phyloP scores from a whole-genome alignment of 2,888 invertebrate genomes.

The Phytoseiulus persimilis region DNA sequence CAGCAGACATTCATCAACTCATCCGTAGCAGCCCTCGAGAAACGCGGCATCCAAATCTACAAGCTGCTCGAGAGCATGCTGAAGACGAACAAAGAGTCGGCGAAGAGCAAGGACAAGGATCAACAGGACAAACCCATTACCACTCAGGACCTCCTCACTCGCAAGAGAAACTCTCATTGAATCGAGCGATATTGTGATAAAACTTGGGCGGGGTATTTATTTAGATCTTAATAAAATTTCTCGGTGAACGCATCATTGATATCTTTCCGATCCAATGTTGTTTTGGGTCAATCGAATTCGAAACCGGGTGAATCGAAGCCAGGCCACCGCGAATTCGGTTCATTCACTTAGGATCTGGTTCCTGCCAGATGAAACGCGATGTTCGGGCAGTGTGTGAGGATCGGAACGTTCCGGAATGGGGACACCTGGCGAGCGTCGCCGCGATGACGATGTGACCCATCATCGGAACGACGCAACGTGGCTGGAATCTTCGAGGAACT shows the following conservation, averaged over 20 bases:
- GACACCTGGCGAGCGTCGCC: background rate
- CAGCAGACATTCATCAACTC: constrained; percentile 36
- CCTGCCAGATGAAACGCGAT: too few species aligned
- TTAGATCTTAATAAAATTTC: background rate
- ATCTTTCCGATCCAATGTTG: too few species aligned
- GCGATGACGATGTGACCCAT: background rate
- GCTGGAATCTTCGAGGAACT: background rate
- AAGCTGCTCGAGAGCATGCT: constrained; percentile 35
- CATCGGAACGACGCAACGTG: background rate
- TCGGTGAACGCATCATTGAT: too few species aligned
- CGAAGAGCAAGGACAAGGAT: constrained; percentile 14
- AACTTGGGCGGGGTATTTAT: background rate
- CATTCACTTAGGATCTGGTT: background rate
- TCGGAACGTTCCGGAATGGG: background rate
- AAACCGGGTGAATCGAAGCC: too few species aligned
- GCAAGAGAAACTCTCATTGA: constrained; percentile 11
- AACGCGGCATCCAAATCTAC: constrained; percentile 26
- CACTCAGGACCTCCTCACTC: constrained; percentile 33
- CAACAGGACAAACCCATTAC: constrained; percentile 19
- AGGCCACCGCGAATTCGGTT: background rate
- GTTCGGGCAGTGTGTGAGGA: too few species aligned
- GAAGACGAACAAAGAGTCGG: constrained; percentile 21
- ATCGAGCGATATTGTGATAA: background rate
- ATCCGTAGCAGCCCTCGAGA: constrained; percentile 26
- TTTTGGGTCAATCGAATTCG: too few species aligned